Base-by-base conservation (phyloP, 1,140 invertebrate species). In the Pseudomyrmex concolor region DNA sequence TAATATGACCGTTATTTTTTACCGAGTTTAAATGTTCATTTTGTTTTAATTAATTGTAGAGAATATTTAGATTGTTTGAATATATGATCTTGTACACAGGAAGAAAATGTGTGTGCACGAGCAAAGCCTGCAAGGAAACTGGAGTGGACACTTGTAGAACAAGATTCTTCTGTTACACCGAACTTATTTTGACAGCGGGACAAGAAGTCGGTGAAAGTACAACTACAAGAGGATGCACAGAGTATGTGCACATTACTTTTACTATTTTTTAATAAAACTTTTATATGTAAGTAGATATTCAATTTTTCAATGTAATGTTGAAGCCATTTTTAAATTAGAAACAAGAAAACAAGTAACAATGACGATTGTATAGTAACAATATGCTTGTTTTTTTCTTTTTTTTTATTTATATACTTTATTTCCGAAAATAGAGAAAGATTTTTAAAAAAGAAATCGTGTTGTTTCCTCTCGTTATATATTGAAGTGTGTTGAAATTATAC, bases 41-140 rank as follows among this genome's bases (percentile, higher is more conserved):
- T 34, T 7, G 4, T 34, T 34, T 34, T 7, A 34, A 34, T 34
- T 34, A 34, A 34, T 34, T 34, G 34, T 34, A 34, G 5, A 34
- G 5, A 34, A 34, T 34, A 34, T 34, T 7, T 34, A 34, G 4
- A 34, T 7, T 34, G 4, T 34, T 34, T 34, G 34, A 34, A 34
- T 34, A 34, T 34, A 34, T 0, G 25, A 25, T 25, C 3, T 0
- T 7, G 34, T 34, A 34, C 34, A 7, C 54, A 92, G 91, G 86
- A 51, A 90, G 90, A 43, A 92, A 89, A 86, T 92, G 91, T 74
- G 87, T 89, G 59, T 92, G 91, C 73, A 92, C 91, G 70, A 92
- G 88, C 84, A 91, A 90, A 17, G 83, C 86, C 8, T 92, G 91
- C 71, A 90, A 86, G 19, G 89, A 91, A 60, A 85, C 84, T 17